Evolutionary conservation across 2,888 invertebrate genomes (phyloP).

Genomic region (Aphidius colemani): DNA sequence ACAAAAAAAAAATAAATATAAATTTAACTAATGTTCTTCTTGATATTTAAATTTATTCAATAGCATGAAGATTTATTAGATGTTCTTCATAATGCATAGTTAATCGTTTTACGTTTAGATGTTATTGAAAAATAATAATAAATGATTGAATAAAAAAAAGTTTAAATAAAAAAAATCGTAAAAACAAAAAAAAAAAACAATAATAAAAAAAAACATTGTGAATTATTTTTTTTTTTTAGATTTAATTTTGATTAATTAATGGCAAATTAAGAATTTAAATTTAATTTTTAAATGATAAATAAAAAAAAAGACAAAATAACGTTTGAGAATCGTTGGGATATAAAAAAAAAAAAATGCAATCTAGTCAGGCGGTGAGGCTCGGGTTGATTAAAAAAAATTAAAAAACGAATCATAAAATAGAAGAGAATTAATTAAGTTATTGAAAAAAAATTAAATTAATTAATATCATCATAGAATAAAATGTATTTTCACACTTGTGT

Average conservation of each 20-base stretch:
- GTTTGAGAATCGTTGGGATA: constrained; percentile 21
- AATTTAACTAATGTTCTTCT: constrained; percentile 36
- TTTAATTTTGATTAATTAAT: background rate
- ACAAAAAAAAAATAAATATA: constrained; percentile 14
- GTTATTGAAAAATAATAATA: constrained; percentile 41
- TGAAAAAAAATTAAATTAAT: constrained; percentile 28
- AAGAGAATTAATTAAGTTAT: constrained; percentile 18
- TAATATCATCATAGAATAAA: constrained; percentile 32
- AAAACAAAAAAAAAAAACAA: constrained; percentile 13
- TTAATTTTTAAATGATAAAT: constrained; percentile 5
- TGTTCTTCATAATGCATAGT: constrained; percentile 41
- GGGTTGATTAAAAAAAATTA: constrained; percentile 27
- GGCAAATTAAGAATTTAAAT: constrained; percentile 9
- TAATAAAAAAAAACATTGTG: constrained; percentile 13
- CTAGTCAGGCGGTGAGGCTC: constrained; percentile 53
- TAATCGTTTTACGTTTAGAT: constrained; percentile 57
- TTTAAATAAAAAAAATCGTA: constrained; percentile 21
- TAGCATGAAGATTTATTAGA: constrained; percentile 38
- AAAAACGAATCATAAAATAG: constrained; percentile 15
- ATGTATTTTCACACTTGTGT: too few relatives aligned
- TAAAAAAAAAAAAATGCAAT: constrained; percentile 48
- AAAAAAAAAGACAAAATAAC: background rate
- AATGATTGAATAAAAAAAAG: constrained; percentile 39
- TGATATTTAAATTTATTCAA: constrained; percentile 38
- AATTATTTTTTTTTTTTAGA: too few relatives aligned